Base-by-base conservation (phyloP, 1,140 invertebrate genomes). In the Drosophila sturtevanti region DNA sequence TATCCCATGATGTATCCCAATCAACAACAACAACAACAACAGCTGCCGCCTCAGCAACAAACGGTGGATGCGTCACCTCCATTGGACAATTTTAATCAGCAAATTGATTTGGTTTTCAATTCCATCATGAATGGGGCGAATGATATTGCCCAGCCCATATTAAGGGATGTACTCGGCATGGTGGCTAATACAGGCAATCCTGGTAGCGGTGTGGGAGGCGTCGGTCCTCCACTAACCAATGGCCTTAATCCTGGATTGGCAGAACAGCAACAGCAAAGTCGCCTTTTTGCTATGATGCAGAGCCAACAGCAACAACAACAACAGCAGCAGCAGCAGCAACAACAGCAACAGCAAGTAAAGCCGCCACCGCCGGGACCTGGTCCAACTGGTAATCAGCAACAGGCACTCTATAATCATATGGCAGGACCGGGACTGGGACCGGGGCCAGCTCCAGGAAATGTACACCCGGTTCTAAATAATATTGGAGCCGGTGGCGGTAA, bases 21-120 rank as follows among this genome's bases (percentile, higher is more conserved):
- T 56, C 54, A 63, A 10, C 66, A 72, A 54, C 79, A 62, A 55
- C 79, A 62, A 55, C 69, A 73, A 54, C 79, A 62, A 55, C 79
- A 62, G 54, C 69, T 70, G 22, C 82, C 80, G 56, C 72, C 68
- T 35, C 85, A 72, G 41, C 84, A 58, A 24, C 77, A 11, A 22
- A 38, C 72, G 0, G 72, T 87, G 10, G 81, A 89, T 4, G 66
- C 90, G 0, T 75, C 90, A 11, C 85, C 90, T 12, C 91, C 85
- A 7, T 37, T 91, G 37, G 90, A 91, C 44, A 91, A 91, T 63
- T 91, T 91, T 12, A 91, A 91, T 75, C 90, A 91, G 59, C 90
- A 91, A 85, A 91, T 91, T 16, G 90, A 91, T 77, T 69, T 91
- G 69, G 90, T 91, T 3, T 91, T 91, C 44, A 91, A 91, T 61